These are phyloP conservation scores for Cotesia chilonis DNA, from an alignment of 1,140 invertebrate species.

Conservation along the genomic window DNA sequence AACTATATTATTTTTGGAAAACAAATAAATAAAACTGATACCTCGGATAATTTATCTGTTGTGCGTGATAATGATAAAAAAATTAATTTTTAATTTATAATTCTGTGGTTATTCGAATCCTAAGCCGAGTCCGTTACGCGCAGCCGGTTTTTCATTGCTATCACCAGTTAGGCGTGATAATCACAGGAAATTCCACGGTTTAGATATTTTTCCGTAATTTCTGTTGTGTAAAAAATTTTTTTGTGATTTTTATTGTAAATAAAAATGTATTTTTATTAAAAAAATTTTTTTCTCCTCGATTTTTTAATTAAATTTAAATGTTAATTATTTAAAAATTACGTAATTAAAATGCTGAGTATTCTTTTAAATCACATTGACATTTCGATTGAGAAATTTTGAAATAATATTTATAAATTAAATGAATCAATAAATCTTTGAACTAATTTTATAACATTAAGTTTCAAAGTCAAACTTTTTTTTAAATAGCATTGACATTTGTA, in stretches of 20 bases:
- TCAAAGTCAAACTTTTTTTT: no score
- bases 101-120: constrained; percentile 2
- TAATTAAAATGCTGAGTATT: no score
- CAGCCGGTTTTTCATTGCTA: constrained; percentile 35
- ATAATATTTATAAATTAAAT: no score
- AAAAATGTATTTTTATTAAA: not conserved
- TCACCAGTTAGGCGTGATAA: constrained; percentile 34
- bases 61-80: not conserved
- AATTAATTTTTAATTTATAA: not conserved
- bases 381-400: no score
- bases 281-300: no score
- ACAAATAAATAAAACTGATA: not conserved
- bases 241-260: not conserved
- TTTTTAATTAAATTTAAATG: no score
- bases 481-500: no score
- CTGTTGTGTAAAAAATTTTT: not conserved
- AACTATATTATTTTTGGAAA: no score
- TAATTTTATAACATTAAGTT: no score
- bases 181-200: constrained; percentile 30
- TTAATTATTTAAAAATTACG: no score
- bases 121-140: constrained; percentile 22
- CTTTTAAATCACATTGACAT: no score
- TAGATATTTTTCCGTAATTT: not conserved
- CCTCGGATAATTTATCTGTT: not conserved
- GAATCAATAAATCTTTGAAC: no score